A percentile compares a stretch with the other conserved stretches of the same genome.
phyloP scores from a whole-genome alignment of 2,113 vertebrate species.

The Mesembrinibis cayennensis region DNA sequence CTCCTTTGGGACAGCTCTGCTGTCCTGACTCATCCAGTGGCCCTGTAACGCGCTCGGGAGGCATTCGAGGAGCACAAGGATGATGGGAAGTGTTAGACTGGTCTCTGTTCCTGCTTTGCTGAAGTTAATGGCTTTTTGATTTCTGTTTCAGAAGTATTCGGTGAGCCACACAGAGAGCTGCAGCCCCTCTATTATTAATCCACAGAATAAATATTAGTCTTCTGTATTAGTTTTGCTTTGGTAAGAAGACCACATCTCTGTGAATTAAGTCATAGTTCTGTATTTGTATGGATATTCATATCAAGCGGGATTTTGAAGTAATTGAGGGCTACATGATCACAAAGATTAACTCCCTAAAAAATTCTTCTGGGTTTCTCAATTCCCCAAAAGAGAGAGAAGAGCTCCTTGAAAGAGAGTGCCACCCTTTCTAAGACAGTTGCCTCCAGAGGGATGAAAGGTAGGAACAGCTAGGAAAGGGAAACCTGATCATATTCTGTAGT shows the following conservation, averaged over 20 bases:
- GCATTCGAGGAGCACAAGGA: neutral
- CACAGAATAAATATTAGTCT: neutral
- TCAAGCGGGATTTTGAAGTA: neutral
- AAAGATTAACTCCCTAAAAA: neutral
- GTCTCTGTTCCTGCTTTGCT: neutral
- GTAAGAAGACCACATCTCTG: neutral
- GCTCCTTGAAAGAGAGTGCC: neutral
- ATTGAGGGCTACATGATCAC: neutral
- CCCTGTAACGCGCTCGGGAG: neutral
- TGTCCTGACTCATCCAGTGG: neutral
- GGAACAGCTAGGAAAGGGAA: neutral
- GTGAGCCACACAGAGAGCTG: neutral
- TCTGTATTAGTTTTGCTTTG: neutral
- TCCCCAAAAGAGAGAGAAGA: neutral
- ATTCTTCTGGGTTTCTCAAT: neutral
- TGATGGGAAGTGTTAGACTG: neutral
- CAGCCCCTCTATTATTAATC: neutral
- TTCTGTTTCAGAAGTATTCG: neutral
- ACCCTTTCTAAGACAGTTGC: neutral
- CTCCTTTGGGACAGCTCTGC: neutral
- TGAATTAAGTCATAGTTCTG: neutral
- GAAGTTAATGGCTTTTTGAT: neutral
- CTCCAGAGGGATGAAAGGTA: neutral
- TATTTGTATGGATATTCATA: neutral
- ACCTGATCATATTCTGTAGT: neutral